A percentile compares a stretch with the other conserved stretches of the same genome.
These are phyloP conservation scores for Sparus aurata DNA, from an alignment of 2,797 vertebrate genomes.

Conservation along the genomic window DNA sequence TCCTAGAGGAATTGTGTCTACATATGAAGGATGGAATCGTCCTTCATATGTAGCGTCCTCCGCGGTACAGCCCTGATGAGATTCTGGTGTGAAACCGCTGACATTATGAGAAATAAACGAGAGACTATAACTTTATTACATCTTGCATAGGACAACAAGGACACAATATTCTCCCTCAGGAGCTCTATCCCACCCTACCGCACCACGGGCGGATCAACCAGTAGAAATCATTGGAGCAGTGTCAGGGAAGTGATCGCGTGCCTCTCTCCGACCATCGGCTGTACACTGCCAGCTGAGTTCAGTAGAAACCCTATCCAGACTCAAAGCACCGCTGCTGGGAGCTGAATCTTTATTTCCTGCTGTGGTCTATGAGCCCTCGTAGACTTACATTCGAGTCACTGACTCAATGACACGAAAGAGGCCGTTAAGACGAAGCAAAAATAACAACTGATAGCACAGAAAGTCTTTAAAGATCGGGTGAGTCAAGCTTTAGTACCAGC, in stretches of 20 bases:
- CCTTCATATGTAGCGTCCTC: background rate
- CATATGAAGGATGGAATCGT: too few species aligned
- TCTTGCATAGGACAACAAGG: background rate
- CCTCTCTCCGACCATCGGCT: constrained; percentile 8
- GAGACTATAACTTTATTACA: background rate
- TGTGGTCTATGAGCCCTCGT: constrained; percentile 17
- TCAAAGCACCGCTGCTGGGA: constrained; percentile 19
- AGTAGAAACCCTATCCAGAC: background rate
- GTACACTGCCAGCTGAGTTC: constrained; percentile 26
- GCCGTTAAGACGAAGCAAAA: constrained; percentile 18
- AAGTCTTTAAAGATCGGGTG: constrained; percentile 1
- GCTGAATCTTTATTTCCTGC: constrained; percentile 19
- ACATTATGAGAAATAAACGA: background rate
- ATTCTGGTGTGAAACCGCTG: constrained; percentile 1
- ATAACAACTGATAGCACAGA: background rate
- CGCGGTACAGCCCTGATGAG: background rate
- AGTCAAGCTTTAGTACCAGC: constrained; percentile 6
- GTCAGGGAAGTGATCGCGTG: constrained; percentile 22
- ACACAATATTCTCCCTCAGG: background rate
- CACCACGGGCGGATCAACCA: constrained; percentile 22
- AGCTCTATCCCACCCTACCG: background rate
- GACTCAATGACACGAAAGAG: constrained; percentile 5
- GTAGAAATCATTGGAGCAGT: constrained; percentile 37
- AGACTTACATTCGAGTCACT: constrained; percentile 1
- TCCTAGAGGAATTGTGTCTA: background rate